phyloP scores from a whole-genome alignment of 2,113 vertebrate genomes.

The Esox niger region DNA sequence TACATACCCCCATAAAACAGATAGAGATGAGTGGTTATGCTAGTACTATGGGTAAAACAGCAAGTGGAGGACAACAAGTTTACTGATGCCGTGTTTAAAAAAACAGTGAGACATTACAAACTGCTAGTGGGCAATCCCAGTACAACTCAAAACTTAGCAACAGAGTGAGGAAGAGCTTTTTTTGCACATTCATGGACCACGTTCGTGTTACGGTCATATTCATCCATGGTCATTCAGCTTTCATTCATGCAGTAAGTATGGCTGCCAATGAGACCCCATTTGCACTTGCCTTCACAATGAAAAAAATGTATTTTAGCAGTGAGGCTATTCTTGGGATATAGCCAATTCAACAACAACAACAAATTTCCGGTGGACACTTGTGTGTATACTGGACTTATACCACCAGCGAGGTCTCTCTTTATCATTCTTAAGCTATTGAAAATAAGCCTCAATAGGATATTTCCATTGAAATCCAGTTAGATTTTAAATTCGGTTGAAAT shows the following conservation, averaged over 20 bases:
- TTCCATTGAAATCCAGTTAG: background rate
- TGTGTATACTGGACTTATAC: background rate
- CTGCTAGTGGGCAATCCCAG: too few relatives aligned
- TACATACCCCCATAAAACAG: too few relatives aligned
- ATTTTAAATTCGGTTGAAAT: too few relatives aligned
- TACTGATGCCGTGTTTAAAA: too few relatives aligned
- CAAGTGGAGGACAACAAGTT: too few relatives aligned
- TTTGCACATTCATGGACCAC: too few relatives aligned
- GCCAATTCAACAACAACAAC: conserved; percentile 44
- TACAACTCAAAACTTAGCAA: too few relatives aligned
- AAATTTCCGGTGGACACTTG: conserved; percentile 30
- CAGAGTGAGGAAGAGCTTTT: too few relatives aligned
- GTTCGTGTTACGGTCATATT: background rate
- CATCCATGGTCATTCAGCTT: conserved; percentile 8
- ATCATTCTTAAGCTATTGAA: background rate
- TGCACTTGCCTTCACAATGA: conserved; percentile 33
- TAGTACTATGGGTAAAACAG: too few relatives aligned
- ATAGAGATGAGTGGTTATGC: too few relatives aligned
- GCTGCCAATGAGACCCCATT: conserved; percentile 45
- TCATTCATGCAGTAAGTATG: conserved; percentile 13
- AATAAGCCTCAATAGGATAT: background rate
- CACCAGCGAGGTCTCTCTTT: too few relatives aligned
- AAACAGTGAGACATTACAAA: background rate
- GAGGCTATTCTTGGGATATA: conserved; percentile 20
- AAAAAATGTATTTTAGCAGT: conserved; percentile 48